phyloP scores from a whole-genome alignment of 2,113 vertebrate species.

The Erythrolamprus reginae region DNA sequence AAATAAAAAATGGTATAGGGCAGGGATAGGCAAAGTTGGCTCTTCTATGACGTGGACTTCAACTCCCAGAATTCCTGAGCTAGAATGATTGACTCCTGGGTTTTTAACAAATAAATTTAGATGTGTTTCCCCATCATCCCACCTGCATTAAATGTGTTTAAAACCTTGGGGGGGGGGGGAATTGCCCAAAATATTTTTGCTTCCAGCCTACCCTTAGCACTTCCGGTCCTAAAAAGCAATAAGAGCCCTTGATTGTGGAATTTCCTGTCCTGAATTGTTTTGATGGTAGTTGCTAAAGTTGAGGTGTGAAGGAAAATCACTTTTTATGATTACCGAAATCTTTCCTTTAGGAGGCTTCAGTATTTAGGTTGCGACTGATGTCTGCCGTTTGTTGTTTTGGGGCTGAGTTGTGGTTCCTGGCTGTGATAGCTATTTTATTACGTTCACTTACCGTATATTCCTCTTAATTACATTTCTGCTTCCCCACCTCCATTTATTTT shows the following conservation, averaged over 20 bases:
- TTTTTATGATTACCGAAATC: not conserved
- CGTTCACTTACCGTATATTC: not conserved
- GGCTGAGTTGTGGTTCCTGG: not conserved
- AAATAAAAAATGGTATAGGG: no score
- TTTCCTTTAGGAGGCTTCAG: not conserved
- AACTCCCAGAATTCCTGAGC: no score
- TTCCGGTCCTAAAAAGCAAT: not conserved
- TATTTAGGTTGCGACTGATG: not conserved
- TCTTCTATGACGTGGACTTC: no score
- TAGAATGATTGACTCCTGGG: no score
- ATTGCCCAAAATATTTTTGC: not conserved
- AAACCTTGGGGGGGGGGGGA: not conserved
- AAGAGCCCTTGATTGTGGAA: not conserved
- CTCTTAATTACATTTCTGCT: not conserved
- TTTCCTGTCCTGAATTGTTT: not conserved
- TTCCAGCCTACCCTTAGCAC: not conserved
- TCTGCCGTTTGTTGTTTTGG: not conserved
- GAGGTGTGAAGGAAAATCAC: not conserved
- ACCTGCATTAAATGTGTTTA: not conserved
- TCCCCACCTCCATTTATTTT: not conserved
- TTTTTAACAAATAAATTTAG: not conserved
- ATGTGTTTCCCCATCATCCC: not conserved
- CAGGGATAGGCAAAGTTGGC: no score
- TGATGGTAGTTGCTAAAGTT: not conserved
- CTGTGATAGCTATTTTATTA: not conserved